Conservation (phyloP, 2,113 vertebrate genomes). For the Heteronetta atricapilla region DNA sequence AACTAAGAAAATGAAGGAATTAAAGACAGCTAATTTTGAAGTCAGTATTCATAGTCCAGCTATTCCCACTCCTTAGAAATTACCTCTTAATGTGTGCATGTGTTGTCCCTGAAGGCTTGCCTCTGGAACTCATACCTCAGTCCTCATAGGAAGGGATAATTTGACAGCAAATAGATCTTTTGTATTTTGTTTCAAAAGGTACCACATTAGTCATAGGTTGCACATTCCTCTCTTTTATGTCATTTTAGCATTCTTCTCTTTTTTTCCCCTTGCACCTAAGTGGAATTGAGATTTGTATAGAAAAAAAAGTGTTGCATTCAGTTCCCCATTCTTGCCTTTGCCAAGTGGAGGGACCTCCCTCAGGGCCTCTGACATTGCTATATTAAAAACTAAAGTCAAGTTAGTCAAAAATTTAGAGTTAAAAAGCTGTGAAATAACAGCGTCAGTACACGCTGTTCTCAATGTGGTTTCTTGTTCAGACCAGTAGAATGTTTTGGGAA, state of each 20-base stretch:
- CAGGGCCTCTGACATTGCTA: background rate
- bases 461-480: background rate
- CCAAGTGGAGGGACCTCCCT: background rate
- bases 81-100: background rate
- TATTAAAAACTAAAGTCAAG: background rate
- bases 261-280: background rate
- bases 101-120: background rate
- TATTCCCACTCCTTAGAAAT: background rate
- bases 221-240: background rate
- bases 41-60: background rate
- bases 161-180: background rate
- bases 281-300: background rate
- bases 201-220: background rate
- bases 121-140: background rate
- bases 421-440: background rate
- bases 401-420: background rate
- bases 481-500: background rate
- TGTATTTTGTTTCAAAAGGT: background rate
- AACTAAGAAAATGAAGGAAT: background rate
- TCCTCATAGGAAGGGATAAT: slow-evolving; percentile 7
- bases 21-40: background rate
- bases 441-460: background rate
- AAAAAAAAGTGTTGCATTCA: background rate
- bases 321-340: background rate
- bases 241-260: background rate